Percentiles rank a stretch among this genome's conserved stretches.
Evolutionary conservation across 2,113 vertebrate species (phyloP).

Genomic region (Siniperca knerii): DNA sequence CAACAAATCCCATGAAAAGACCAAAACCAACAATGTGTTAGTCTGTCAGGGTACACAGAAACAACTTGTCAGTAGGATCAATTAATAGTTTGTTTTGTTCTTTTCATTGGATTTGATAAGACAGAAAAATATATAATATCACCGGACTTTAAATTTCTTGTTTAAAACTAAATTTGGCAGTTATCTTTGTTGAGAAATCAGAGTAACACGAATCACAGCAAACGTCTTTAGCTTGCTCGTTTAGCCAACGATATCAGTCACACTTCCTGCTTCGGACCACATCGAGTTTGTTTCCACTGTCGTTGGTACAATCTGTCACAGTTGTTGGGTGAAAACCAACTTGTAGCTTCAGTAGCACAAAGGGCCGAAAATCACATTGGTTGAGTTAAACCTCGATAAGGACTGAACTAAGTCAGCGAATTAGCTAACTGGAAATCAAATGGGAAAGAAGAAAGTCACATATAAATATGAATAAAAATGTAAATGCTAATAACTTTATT

Average conservation of each 20-base stretch:
- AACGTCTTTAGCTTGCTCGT: not conserved
- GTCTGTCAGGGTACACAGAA: too few species aligned
- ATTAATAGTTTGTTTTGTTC: not conserved
- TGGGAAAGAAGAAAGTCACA: not conserved
- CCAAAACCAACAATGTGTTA: not conserved
- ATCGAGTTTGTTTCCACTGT: not conserved
- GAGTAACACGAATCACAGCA: not conserved
- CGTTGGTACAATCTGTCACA: not conserved
- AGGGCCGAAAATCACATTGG: not conserved
- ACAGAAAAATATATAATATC: not conserved
- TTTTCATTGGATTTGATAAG: not conserved
- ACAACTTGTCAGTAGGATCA: too few species aligned
- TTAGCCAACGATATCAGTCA: not conserved
- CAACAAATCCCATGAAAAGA: not conserved
- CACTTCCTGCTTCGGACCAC: not conserved
- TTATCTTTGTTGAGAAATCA: not conserved
- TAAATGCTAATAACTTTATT: not conserved
- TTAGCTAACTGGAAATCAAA: not conserved
- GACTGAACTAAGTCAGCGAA: not conserved
- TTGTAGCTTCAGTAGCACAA: not conserved
- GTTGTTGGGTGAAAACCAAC: not conserved
- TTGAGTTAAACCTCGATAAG: not conserved
- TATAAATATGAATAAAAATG: not conserved
- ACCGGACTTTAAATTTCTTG: not conserved
- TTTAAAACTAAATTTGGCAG: not conserved